These are phyloP conservation scores for Watsonalla cultraria DNA, from an alignment of 2,888 invertebrate species.

Conservation along the genomic window DNA sequence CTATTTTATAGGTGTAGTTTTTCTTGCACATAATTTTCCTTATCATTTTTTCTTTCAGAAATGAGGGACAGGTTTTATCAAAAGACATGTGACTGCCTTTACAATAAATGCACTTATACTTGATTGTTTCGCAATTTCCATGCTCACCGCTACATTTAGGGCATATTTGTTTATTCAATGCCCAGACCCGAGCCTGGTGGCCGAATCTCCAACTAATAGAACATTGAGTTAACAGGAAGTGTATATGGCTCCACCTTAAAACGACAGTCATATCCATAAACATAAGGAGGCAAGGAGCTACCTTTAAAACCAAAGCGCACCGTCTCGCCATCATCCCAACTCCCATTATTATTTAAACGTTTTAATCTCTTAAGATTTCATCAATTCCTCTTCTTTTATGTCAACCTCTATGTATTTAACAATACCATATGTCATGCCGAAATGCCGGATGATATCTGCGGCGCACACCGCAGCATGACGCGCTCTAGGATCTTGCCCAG, in stretches of 20 bases:
- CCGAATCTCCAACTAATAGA: too few relatives aligned
- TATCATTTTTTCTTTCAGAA: background rate
- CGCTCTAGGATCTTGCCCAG: constrained; percentile 16
- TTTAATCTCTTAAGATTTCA: constrained; percentile 1
- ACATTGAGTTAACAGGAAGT: background rate
- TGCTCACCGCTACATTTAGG: too few relatives aligned
- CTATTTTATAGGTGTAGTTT: too few relatives aligned
- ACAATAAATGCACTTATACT: background rate
- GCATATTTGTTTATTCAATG: too few relatives aligned
- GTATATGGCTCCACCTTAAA: background rate
- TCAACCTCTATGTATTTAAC: background rate
- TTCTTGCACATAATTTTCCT: background rate
- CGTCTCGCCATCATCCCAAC: constrained; percentile 1
- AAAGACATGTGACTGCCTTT: background rate
- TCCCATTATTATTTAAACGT: background rate
- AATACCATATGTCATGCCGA: background rate
- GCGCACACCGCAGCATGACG: background rate
- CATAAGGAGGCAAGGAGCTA: background rate
- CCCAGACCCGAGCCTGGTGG: too few relatives aligned
- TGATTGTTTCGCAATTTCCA: too few relatives aligned
- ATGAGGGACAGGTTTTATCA: background rate
- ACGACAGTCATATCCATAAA: constrained; percentile 1
- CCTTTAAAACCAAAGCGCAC: constrained; percentile 4
- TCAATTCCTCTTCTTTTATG: background rate
- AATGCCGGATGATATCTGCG: background rate